These are phyloP conservation scores for Sitophilus oryzae DNA, from an alignment of 1,140 invertebrate genomes.

Conservation along the genomic window DNA sequence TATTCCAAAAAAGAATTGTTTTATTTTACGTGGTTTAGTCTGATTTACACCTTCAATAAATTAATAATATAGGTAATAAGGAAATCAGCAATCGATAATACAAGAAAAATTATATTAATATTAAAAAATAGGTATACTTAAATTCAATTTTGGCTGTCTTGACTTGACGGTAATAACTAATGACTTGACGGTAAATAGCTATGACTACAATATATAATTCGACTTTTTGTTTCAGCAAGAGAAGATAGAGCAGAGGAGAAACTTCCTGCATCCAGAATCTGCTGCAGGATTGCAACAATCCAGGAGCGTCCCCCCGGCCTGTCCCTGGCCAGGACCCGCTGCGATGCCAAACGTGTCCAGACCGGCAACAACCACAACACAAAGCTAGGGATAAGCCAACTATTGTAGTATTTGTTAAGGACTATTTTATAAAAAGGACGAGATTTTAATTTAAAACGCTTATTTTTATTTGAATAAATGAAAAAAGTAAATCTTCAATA, in stretches of 20 bases:
- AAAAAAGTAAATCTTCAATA: too few species aligned
- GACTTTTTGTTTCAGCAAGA: constrained; percentile 41
- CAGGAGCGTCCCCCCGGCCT: constrained; percentile 42
- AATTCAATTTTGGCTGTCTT: neutral
- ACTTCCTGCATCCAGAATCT: constrained; percentile 80
- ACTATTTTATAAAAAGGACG: constrained; percentile 14
- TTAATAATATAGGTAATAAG: too few species aligned
- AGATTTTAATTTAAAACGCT: constrained; percentile 6
- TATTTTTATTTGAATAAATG: too few species aligned
- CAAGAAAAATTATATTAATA: neutral
- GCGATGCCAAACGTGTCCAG: constrained; percentile 40
- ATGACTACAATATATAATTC: too few species aligned
- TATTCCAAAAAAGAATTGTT: too few species aligned
- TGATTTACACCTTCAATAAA: too few species aligned
- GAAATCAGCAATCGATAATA: too few species aligned
- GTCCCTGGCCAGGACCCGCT: constrained; percentile 41
- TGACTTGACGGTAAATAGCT: too few species aligned
- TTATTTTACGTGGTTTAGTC: too few species aligned
- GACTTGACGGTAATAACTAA: neutral
- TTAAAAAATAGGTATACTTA: neutral
- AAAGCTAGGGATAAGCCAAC: constrained; percentile 30
- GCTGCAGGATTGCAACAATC: constrained; percentile 53
- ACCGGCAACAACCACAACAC: constrained; percentile 40
- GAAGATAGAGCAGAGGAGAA: constrained; percentile 66
- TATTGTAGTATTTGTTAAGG: constrained; percentile 23